Conservation (phyloP, 2,888 invertebrate genomes). For the Caenorhabditis virilis region DNA sequence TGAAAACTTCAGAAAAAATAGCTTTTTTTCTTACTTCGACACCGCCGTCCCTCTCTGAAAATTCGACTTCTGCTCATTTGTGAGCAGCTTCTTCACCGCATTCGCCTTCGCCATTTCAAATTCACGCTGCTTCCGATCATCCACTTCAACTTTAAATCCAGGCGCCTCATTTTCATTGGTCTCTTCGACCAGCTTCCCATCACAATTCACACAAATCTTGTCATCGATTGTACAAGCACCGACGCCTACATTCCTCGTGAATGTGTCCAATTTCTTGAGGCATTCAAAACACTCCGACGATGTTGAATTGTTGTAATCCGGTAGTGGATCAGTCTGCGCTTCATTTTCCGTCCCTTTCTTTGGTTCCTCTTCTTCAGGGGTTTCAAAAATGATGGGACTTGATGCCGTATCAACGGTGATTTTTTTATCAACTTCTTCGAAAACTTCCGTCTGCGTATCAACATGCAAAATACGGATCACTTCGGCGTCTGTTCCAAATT, state of each 20-base stretch:
- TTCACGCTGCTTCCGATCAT: constrained; percentile 24
- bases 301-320: too few species aligned
- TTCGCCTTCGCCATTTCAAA: constrained; percentile 52
- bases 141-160: constrained; percentile 36
- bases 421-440: background rate
- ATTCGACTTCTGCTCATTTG: constrained; percentile 51
- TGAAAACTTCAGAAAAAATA: background rate
- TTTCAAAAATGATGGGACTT: constrained; percentile 35
- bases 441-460: constrained; percentile 24
- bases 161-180: constrained; percentile 52
- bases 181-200: constrained; percentile 42
- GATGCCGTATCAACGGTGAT: constrained; percentile 24
- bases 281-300: constrained; percentile 31
- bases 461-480: background rate
- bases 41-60: constrained; percentile 46
- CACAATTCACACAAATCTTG: constrained; percentile 48
- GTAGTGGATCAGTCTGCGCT: background rate
- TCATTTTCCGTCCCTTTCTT: background rate
- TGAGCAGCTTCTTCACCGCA: constrained; percentile 65
- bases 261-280: constrained; percentile 26
- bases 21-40: constrained; percentile 27
- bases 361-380: background rate
- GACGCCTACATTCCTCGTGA: constrained; percentile 49
- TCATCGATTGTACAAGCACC: constrained; percentile 45
- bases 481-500: constrained; percentile 16